Evolutionary conservation across 2,113 vertebrate genomes (phyloP).

Genomic region (Nesogale talazaci): DNA sequence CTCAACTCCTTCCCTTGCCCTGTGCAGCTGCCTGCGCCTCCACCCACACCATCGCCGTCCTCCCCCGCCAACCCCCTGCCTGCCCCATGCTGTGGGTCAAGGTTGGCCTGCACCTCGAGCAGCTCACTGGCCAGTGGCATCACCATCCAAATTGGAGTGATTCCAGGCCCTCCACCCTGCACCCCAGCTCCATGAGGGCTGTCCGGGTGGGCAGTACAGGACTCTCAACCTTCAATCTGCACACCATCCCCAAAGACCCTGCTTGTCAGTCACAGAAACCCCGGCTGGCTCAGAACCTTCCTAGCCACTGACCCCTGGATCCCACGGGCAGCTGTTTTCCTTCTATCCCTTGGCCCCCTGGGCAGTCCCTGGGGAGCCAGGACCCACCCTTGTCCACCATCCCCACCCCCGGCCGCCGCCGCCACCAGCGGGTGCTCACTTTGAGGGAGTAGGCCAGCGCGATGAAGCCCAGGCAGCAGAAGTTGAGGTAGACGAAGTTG

Average conservation of each 20-base stretch:
- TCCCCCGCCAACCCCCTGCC: no score
- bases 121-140: not conserved
- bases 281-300: not conserved
- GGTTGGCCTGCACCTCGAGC: not conserved
- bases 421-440: slow-evolving; percentile 77
- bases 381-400: no score
- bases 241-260: rapidly evolving
- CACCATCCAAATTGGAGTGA: no score
- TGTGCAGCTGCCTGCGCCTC: not conserved
- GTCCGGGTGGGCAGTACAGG: not conserved
- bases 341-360: not conserved
- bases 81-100: not conserved
- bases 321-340: no score
- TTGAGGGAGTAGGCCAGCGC: slow-evolving; percentile 91
- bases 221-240: not conserved
- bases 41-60: no score
- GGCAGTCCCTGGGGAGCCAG: no score
- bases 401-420: no score
- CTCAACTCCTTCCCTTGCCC: no score
- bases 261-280: not conserved
- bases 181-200: not conserved
- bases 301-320: no score
- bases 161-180: not conserved
- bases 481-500: slow-evolving; percentile 93
- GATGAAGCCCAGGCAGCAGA: slow-evolving; percentile 91